Base-by-base conservation (phyloP, 2,113 vertebrate species). In the Campylomormyrus numenius region DNA sequence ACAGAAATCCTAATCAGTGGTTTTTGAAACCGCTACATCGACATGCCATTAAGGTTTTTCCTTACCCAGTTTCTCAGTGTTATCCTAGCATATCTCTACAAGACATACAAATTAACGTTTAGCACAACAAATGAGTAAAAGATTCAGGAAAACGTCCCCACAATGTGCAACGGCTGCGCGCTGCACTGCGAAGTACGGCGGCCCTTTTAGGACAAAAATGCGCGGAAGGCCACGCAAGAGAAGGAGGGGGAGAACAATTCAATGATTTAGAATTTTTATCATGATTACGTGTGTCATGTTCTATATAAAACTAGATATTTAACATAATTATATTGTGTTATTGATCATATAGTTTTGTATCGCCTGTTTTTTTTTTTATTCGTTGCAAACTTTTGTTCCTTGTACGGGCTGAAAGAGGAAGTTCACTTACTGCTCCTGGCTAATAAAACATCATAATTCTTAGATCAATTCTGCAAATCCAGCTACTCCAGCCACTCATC, bases 1-100 rank as follows among this genome's bases (percentile, higher is more conserved):
- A 11, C 50, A 13, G 2, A 35, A 56, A 42, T 53, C 21, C 5
- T 39, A 10, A 24, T 48, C 83, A n/a, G 21, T 24, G 42, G 8
- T 10, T 24, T 21, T 46, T 7, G 17, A 46, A 45, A 24, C 24
- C 42, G 80, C 45, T 24, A 48, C 17, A 84, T 9, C 39, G 21
- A 46, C 45, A 48, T 24, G 83, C 42, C 39, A 1, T 35, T 10
- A 56, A 4, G 7, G 49, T 24, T 62, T 45, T 45, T 24, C 35
- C 87, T 45, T 88, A 88, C 87, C 87, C 39, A 66, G 42, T n/a
- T 5, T 88, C 56, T 56, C 87, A 88, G 87, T 45, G 87, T 66
- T 88, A 66, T 39, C 39, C 35, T 62, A 35, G 53, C 87, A 88
- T 66, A 62, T 62, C 49, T 10, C 9, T 66, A n/a, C 10, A 39